Percentiles rank a stretch among this genome's conserved stretches.
Evolutionary conservation across 2,888 invertebrate genomes (phyloP).

Genomic region (Carabus problematicus): DNA sequence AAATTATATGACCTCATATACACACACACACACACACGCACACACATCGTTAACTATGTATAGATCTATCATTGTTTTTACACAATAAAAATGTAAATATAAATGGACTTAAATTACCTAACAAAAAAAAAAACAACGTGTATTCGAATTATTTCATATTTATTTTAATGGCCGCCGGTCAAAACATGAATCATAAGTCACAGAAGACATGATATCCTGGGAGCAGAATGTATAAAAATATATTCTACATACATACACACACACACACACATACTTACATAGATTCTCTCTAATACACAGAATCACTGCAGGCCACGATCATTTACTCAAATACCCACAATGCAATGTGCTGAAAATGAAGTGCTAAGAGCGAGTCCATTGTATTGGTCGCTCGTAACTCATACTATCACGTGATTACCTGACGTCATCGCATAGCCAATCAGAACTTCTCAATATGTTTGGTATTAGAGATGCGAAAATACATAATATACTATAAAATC

Average conservation of each 20-base stretch:
- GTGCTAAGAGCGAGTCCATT: constrained; percentile 35
- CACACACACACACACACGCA: background rate
- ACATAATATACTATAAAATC: no score
- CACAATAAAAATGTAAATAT: background rate
- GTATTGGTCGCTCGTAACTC: constrained; percentile 33
- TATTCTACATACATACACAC: no score
- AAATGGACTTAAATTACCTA: no score
- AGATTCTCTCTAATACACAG: constrained; percentile 6
- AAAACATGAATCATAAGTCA: constrained; percentile 19
- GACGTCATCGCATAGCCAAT: constrained; percentile 24
- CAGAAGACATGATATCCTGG: constrained; percentile 16
- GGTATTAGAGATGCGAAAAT: no score
- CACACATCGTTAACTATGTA: background rate
- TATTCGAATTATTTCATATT: constrained; percentile 12
- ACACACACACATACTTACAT: no score
- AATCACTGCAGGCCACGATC: background rate
- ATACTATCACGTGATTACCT: constrained; percentile 36
- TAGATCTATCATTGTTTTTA: background rate
- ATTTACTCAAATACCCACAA: background rate
- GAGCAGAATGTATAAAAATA: constrained; percentile 7
- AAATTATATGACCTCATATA: background rate
- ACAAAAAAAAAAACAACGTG: background rate
- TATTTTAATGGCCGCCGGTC: constrained; percentile 3
- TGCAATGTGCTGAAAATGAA: constrained; percentile 33
- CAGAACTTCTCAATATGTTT: no score